These are phyloP conservation scores for Hydropsyche betteni DNA, from an alignment of 2,888 invertebrate genomes.

Conservation along the genomic window DNA sequence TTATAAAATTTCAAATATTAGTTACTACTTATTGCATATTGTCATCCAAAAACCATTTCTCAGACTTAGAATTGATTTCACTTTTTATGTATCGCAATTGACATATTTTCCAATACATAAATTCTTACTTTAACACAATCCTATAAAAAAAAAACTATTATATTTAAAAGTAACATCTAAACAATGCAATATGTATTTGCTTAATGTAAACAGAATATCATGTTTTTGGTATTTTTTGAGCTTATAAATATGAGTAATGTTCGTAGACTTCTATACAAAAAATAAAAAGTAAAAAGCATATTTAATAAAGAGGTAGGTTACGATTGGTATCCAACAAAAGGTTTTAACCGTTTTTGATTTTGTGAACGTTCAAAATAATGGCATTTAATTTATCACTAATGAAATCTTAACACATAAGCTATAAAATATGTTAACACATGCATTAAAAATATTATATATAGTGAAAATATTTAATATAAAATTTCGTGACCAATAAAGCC, in stretches of 20 bases:
- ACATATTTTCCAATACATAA: no score
- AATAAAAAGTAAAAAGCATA: not conserved
- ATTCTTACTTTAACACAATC: no score
- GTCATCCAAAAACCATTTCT: no score
- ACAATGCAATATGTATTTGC: no score
- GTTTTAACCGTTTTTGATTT: not conserved
- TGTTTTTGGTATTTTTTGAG: slow-evolving; percentile 25
- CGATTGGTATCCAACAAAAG: not conserved
- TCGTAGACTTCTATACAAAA: no score
- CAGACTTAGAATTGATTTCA: no score
- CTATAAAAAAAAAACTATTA: no score
- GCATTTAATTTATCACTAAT: slow-evolving; percentile 4
- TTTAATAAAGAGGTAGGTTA: slow-evolving; percentile 6
- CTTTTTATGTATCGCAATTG: no score
- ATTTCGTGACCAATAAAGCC: slow-evolving; percentile 32
- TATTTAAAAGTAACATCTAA: no score
- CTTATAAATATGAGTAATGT: slow-evolving; percentile 5
- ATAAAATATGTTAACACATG: not conserved
- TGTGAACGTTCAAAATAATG: not conserved
- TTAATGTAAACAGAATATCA: no score
- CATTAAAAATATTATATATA: slow-evolving; percentile 3
- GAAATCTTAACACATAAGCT: slow-evolving; percentile 1
- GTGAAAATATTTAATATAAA: slow-evolving; percentile 16
- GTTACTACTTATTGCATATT: no score
- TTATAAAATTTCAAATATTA: no score